These are phyloP conservation scores for Lepidotrigona ventralis DNA, from an alignment of 1,140 invertebrate genomes.

Conservation along the genomic window DNA sequence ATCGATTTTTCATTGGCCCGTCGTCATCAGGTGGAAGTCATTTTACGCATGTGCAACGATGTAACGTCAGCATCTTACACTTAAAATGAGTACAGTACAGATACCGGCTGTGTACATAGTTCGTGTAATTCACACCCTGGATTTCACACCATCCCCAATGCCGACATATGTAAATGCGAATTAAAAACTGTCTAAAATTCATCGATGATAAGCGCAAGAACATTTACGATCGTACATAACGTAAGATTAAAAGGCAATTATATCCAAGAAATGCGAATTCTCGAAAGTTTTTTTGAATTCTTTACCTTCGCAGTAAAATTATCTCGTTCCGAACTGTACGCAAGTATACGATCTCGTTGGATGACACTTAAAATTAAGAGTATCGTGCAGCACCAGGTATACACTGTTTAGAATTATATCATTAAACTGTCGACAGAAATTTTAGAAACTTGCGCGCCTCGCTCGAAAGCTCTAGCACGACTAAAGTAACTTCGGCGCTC, in stretches of 20 bases:
- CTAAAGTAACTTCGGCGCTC: conserved; percentile 28
- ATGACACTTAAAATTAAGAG: conserved; percentile 33
- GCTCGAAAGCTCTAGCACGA: conserved; percentile 23
- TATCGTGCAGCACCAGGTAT: conserved; percentile 23
- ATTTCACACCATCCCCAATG: not conserved
- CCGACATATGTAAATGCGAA: not conserved
- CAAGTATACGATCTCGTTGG: not conserved
- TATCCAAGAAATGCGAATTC: not conserved
- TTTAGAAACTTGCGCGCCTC: not conserved
- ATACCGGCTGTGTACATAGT: not conserved
- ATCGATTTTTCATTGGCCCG: conserved; percentile 60
- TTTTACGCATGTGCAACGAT: conserved; percentile 34
- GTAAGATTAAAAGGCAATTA: not conserved
- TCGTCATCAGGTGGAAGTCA: conserved; percentile 22
- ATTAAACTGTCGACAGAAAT: not conserved
- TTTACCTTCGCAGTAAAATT: conserved; percentile 26
- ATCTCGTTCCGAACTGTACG: not conserved
- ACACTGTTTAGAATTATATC: conserved; percentile 21
- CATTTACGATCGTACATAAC: not conserved
- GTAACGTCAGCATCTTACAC: conserved; percentile 18
- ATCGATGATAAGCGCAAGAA: not conserved
- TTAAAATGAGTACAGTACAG: not conserved
- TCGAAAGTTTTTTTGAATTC: not conserved
- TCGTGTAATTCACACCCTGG: not conserved
- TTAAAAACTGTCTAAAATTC: not conserved